These are phyloP conservation scores for Pangasius djambal DNA, from an alignment of 2,797 vertebrate species.

Conservation along the genomic window DNA sequence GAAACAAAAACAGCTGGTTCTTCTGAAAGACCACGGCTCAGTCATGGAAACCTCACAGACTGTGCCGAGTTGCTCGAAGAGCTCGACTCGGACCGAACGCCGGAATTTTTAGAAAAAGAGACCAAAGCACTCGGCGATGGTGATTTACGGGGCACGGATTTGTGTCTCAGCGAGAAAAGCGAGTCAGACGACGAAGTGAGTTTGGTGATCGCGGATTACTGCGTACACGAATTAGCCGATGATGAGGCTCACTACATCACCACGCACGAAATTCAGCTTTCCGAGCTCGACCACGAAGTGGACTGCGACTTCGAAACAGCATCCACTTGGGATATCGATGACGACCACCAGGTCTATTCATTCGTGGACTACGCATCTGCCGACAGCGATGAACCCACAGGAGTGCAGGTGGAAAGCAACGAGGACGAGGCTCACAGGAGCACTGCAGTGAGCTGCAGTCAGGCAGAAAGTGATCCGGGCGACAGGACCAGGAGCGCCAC, in stretches of 20 bases:
- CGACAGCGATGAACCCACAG: slow-evolving; percentile 77
- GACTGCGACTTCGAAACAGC: slow-evolving; percentile 80
- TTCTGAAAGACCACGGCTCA: neutral
- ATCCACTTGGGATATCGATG: slow-evolving; percentile 86
- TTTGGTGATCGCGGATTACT: slow-evolving; percentile 68
- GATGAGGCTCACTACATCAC: slow-evolving; percentile 93
- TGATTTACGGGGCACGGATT: slow-evolving; percentile 55
- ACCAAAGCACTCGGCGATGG: slow-evolving; percentile 67
- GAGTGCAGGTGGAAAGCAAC: slow-evolving; percentile 42
- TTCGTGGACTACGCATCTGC: slow-evolving; percentile 89
- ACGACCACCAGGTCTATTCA: slow-evolving; percentile 85
- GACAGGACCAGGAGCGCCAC: slow-evolving; percentile 65
- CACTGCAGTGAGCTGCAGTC: slow-evolving; percentile 77
- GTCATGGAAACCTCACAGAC: slow-evolving; percentile 48
- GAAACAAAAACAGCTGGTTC: slow-evolving; percentile 40
- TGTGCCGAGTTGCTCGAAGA: slow-evolving; percentile 54
- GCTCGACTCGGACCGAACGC: slow-evolving; percentile 23
- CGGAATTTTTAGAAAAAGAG: slow-evolving; percentile 54
- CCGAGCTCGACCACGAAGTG: slow-evolving; percentile 87
- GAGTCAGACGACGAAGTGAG: slow-evolving; percentile 62
- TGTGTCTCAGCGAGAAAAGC: slow-evolving; percentile 55
- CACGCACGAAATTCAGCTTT: slow-evolving; percentile 94
- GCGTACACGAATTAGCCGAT: slow-evolving; percentile 58
- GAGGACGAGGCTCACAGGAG: slow-evolving; percentile 55
- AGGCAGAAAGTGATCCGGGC: slow-evolving; percentile 77